Base-by-base conservation (phyloP, 2,888 invertebrate genomes). In the Lepidochrysops patricia region DNA sequence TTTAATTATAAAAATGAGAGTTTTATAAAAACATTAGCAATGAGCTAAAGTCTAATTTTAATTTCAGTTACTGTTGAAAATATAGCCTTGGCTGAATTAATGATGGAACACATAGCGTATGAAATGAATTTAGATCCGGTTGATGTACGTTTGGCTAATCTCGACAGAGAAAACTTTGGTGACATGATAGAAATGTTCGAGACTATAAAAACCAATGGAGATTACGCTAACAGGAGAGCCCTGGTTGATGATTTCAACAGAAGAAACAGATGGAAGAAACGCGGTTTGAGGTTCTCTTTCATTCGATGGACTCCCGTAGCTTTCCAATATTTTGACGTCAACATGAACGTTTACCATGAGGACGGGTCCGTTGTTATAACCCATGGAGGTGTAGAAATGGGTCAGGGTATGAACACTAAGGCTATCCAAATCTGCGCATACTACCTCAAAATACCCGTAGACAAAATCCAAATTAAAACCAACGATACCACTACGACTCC, bases 391-490 rank as follows among this genome's bases (percentile, higher is more conserved):
- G 79, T 92, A 23, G 93, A 93, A 83, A 90, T 92, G 74, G 95
- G 95, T 0, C 95, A 95, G 84, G 95, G 95, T 0, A 86, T 95
- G 57, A 82, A 95, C 66, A 95, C 94, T 1, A 81, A 93, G 91
- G 91, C 91, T 0, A 90, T 90, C 4, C 93, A 94, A 83, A 90
- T 93, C 2, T 91, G 90, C 61, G 94, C 94, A 0, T 88, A 91
- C 67, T 86, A 89, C 6, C 77, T 95, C 1, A 92, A 91, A 1
- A 91, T 94, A 63, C 89, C 92, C 0, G 61, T 95, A 54, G 90
- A 91, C 0, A 87, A 90, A 76, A 84, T 96, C 15, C 87, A 85
- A 32, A 89, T 96, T 0, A 94, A 94, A 74, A 90, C 92, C 1
- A 91, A 90, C 15, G 91, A 91, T 66, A 91, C 87, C 43, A 74